These are phyloP conservation scores for Bufo bufo DNA, from an alignment of 2,113 vertebrate species.

Conservation along the genomic window DNA sequence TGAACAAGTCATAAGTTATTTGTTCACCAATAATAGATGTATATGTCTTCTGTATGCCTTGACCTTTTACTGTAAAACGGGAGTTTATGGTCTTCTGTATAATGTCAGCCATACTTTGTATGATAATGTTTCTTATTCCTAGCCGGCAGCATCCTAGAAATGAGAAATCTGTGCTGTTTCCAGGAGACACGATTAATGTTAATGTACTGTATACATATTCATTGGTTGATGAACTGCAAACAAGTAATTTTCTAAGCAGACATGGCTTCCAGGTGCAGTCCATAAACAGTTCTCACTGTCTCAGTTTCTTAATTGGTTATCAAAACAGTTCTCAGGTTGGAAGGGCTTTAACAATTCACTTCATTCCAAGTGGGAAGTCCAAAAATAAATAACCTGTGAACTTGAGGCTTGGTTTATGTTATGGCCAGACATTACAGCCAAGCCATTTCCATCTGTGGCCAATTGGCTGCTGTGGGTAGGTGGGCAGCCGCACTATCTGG, in stretches of 20 bases:
- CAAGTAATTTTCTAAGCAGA: slow-evolving; percentile 40
- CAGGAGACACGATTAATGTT: slow-evolving; percentile 40
- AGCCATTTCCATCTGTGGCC: too few relatives aligned
- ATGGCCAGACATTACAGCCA: too few relatives aligned
- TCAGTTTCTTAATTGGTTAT: slow-evolving; percentile 18
- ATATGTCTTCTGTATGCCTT: neutral
- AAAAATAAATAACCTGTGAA: neutral
- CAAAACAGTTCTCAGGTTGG: slow-evolving; percentile 8
- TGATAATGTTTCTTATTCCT: slow-evolving; percentile 16
- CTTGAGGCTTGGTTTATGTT: neutral
- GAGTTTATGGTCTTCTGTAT: neutral
- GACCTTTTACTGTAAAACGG: neutral
- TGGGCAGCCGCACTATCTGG: too few relatives aligned
- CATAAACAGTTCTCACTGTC: neutral
- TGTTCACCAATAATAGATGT: neutral
- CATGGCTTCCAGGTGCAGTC: slow-evolving; percentile 37
- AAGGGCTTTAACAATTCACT: neutral
- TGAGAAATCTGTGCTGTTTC: slow-evolving; percentile 24
- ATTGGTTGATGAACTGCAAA: slow-evolving; percentile 44
- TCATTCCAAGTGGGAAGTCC: neutral
- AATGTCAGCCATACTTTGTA: neutral
- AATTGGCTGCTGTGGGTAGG: too few relatives aligned
- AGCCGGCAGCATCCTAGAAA: neutral
- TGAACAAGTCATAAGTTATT: neutral
- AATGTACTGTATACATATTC: slow-evolving; percentile 46